phyloP scores from a whole-genome alignment of 1,140 invertebrate genomes.

The Trinorchestia longiramus region DNA sequence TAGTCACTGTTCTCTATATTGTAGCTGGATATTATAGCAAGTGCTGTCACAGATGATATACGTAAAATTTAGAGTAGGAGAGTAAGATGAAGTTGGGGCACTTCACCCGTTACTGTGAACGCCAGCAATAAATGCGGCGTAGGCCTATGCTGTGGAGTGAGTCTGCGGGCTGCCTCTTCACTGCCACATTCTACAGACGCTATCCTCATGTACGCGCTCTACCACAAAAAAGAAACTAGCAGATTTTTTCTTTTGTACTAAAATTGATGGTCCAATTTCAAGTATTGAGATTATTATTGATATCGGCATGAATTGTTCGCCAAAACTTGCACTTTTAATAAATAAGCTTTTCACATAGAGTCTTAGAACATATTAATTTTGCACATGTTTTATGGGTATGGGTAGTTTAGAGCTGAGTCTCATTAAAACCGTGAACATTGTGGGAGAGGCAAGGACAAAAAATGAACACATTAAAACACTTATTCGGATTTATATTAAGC shows the following conservation, averaged over 20 bases:
- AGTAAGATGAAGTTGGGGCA: not conserved
- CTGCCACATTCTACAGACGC: not conserved
- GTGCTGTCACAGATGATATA: not conserved
- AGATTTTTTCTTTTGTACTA: not conserved
- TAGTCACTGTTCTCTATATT: not conserved
- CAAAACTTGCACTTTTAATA: not conserved
- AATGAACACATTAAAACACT: not conserved
- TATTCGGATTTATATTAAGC: not conserved
- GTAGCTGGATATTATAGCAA: not conserved
- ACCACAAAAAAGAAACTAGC: not conserved
- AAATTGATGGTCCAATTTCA: not conserved
- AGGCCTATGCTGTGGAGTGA: not conserved
- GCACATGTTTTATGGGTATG: not conserved
- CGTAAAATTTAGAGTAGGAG: not conserved
- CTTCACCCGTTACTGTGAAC: not conserved
- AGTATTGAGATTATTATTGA: not conserved
- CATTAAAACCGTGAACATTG: not conserved
- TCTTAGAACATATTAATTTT: not conserved
- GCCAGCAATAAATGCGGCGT: not conserved
- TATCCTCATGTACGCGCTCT: not conserved
- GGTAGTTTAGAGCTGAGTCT: not conserved
- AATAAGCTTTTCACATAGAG: not conserved
- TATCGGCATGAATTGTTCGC: not conserved
- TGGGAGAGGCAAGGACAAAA: not conserved
- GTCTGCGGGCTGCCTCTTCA: not conserved